Evolutionary conservation across 2,888 invertebrate species (phyloP).

Genomic region (Trichopoda pennipes): DNA sequence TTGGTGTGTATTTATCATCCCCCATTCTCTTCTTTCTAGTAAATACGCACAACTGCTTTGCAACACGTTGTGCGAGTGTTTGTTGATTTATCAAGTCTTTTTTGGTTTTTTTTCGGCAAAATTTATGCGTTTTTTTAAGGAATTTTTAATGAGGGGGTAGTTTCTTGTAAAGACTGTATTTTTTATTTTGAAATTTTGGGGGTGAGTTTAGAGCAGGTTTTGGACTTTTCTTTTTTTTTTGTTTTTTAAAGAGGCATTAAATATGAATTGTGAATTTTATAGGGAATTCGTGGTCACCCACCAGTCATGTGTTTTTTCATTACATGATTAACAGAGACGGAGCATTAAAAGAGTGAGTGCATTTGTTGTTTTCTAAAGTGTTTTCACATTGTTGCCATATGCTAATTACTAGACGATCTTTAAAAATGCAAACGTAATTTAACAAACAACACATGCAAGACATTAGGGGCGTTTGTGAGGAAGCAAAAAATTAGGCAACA

Average conservation of each 20-base stretch:
- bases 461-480: conserved; percentile 22
- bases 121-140: conserved; percentile 65
- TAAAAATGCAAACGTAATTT: conserved; percentile 32
- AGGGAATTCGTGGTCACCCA: conserved; percentile 24
- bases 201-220: conserved; percentile 64
- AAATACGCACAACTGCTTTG: background rate
- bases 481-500: conserved; percentile 17
- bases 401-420: conserved; percentile 33
- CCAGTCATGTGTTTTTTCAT: conserved; percentile 2
- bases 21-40: conserved; percentile 30
- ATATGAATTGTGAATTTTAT: background rate
- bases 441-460: conserved; percentile 26
- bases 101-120: conserved; percentile 56
- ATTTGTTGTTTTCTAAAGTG: conserved; percentile 41
- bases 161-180: conserved; percentile 29
- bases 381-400: conserved; percentile 53
- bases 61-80: conserved; percentile 33
- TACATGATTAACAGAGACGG: background rate
- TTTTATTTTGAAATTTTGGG: conserved; percentile 41
- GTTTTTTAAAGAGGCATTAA: background rate
- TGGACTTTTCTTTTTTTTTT: conserved; percentile 2
- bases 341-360: background rate
- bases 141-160: conserved; percentile 61
- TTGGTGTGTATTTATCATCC: conserved; percentile 59
- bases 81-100: conserved; percentile 34